phyloP scores from a whole-genome alignment of 2,888 invertebrate genomes.

The Plagodis dolabraria region DNA sequence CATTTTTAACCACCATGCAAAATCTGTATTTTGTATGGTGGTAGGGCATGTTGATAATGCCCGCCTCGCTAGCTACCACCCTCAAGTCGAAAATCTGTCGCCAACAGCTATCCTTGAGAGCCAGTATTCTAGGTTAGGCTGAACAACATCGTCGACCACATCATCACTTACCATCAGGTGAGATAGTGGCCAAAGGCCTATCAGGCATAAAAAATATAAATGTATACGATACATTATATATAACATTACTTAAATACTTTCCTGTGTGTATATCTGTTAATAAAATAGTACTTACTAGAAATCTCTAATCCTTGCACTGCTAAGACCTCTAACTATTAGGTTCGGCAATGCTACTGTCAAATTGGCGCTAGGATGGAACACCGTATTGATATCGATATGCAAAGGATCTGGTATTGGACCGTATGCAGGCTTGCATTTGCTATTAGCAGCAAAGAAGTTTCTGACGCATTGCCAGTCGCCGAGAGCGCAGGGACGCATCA shows the following conservation, averaged over 20 bases:
- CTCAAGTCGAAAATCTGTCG: too few relatives aligned
- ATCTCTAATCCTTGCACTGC: slow-evolving; percentile 20
- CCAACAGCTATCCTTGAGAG: too few relatives aligned
- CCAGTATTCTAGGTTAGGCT: too few relatives aligned
- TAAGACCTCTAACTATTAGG: slow-evolving; percentile 16
- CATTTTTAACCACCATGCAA: too few relatives aligned
- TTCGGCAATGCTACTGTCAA: slow-evolving; percentile 27
- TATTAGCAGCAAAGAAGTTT: slow-evolving; percentile 37
- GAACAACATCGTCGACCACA: too few relatives aligned
- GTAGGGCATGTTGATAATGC: too few relatives aligned
- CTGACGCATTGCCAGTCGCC: slow-evolving; percentile 43
- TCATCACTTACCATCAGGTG: too few relatives aligned
- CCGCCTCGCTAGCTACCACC: too few relatives aligned
- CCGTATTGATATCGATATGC: slow-evolving; percentile 14
- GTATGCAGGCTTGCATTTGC: slow-evolving; percentile 34
- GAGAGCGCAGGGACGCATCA: slow-evolving; percentile 38
- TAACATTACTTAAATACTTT: slow-evolving; percentile 1
- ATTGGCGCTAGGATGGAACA: slow-evolving; percentile 33
- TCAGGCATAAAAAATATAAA: too few relatives aligned
- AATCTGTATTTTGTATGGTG: too few relatives aligned
- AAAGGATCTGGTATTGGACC: slow-evolving; percentile 32
- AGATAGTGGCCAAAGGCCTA: too few relatives aligned
- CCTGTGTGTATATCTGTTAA: too few relatives aligned
- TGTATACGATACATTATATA: slow-evolving; percentile 20
- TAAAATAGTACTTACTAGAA: slow-evolving; percentile 29